These are phyloP conservation scores for Holothuria scabra DNA, from an alignment of 53 echinoderm and acorn worm species.

Conservation along the genomic window DNA sequence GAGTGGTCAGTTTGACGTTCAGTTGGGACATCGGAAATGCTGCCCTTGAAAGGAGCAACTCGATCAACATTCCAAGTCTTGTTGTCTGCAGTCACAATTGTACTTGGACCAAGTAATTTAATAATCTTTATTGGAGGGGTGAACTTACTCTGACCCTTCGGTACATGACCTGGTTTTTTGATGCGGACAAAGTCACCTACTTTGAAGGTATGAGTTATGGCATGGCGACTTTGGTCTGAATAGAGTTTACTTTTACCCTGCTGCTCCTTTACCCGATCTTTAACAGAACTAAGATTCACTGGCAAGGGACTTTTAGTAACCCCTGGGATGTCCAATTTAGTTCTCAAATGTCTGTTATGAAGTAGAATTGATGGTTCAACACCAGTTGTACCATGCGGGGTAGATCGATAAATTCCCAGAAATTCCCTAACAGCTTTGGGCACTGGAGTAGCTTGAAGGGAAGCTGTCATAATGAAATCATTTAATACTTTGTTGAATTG, in stretches of 20 bases:
- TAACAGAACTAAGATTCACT: not conserved
- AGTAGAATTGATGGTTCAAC: not conserved
- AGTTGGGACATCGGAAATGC: not conserved
- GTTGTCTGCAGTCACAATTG: slow-evolving; percentile 20
- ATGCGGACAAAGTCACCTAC: not conserved
- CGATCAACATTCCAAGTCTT: slow-evolving; percentile 11
- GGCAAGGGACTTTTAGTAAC: not conserved
- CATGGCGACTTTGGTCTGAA: not conserved
- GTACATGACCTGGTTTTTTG: not conserved
- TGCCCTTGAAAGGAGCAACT: not conserved
- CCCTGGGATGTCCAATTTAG: slow-evolving; percentile 13
- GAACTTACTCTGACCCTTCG: slow-evolving; percentile 8
- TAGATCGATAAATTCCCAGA: not conserved
- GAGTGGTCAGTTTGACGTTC: not conserved
- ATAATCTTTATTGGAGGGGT: slow-evolving; percentile 1
- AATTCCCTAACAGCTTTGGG: slow-evolving; percentile 8
- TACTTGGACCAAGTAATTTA: not conserved
- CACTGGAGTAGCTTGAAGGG: not conserved
- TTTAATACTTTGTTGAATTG: too few relatives aligned
- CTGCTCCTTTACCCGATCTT: not conserved
- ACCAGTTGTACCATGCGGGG: slow-evolving; percentile 16
- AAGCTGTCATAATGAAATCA: too few relatives aligned
- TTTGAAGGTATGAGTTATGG: slow-evolving; percentile 4
- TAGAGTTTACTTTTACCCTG: slow-evolving; percentile 5
- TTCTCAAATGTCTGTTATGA: not conserved